Evolutionary conservation across 2,888 invertebrate genomes (phyloP).

Genomic region (Kryphioiulus occultus): DNA sequence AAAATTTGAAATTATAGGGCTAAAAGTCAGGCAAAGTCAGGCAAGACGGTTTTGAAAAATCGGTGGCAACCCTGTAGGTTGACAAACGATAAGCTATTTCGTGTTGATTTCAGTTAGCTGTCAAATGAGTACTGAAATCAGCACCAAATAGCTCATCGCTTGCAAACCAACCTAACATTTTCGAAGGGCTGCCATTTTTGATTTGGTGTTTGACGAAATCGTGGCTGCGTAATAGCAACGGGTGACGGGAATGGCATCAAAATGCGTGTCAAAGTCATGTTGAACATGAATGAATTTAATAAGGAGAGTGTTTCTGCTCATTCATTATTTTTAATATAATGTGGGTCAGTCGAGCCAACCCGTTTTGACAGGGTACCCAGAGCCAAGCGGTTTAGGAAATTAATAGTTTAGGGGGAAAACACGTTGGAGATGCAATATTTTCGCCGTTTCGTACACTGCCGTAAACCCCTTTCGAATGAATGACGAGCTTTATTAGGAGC

Average conservation of each 20-base stretch:
- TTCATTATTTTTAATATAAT: background rate
- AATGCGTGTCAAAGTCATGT: slow-evolving; percentile 17
- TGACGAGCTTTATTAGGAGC: background rate
- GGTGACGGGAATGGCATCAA: background rate
- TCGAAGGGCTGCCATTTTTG: background rate
- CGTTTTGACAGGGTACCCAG: background rate
- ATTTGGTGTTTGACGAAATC: background rate
- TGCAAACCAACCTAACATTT: background rate
- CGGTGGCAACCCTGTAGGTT: no score
- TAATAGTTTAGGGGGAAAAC: background rate
- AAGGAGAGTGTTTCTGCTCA: background rate
- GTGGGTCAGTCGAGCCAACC: background rate
- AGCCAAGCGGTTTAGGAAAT: background rate
- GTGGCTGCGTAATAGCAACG: background rate
- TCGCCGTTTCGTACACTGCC: background rate
- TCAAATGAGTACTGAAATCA: no score
- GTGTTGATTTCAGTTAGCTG: no score
- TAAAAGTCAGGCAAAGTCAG: no score
- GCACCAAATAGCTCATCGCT: no score
- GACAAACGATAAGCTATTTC: no score
- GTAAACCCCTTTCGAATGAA: background rate
- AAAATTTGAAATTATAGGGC: no score
- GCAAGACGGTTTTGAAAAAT: no score
- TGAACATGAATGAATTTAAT: slow-evolving; percentile 3
- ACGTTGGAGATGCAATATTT: background rate